phyloP scores from a whole-genome alignment of 1,140 invertebrate genomes.

The Lepidurus couesii region DNA sequence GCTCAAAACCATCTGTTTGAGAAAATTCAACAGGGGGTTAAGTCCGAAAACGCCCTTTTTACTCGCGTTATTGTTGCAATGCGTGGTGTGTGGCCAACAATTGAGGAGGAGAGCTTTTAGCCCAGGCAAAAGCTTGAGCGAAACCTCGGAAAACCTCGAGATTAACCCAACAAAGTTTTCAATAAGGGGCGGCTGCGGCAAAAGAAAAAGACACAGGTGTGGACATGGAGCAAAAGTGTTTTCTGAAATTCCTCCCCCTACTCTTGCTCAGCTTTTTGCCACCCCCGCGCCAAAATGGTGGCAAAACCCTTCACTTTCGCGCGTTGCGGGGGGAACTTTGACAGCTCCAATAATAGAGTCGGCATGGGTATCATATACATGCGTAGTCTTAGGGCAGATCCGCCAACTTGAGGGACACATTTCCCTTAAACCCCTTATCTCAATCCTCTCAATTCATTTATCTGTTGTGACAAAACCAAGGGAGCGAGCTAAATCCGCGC shows the following conservation, averaged over 20 bases:
- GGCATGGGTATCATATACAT: constrained; percentile 18
- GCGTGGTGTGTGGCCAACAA: constrained; percentile 13
- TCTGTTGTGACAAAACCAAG: constrained; percentile 13
- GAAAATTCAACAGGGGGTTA: not conserved
- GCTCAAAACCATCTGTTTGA: constrained; percentile 1
- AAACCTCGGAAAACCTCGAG: not conserved
- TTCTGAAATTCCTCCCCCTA: not conserved
- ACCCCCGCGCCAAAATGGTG: not conserved
- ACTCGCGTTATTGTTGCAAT: not conserved
- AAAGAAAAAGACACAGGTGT: constrained; percentile 19
- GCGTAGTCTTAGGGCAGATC: too few species aligned
- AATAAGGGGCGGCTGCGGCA: constrained; percentile 8
- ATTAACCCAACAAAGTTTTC: constrained; percentile 22
- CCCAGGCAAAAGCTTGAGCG: not conserved
- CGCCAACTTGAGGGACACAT: not conserved
- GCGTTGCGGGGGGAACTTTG: not conserved
- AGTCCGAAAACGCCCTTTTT: constrained; percentile 10
- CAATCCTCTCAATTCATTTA: not conserved
- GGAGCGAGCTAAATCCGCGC: not conserved
- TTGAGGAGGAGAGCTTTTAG: not conserved
- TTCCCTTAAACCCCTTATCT: not conserved
- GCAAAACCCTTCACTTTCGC: too few species aligned
- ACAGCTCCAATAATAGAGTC: constrained; percentile 19
- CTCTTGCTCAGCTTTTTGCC: not conserved
- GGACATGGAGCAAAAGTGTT: constrained; percentile 18